Conservation (phyloP, 2,888 invertebrate species). For the Cheilosia grossa region DNA sequence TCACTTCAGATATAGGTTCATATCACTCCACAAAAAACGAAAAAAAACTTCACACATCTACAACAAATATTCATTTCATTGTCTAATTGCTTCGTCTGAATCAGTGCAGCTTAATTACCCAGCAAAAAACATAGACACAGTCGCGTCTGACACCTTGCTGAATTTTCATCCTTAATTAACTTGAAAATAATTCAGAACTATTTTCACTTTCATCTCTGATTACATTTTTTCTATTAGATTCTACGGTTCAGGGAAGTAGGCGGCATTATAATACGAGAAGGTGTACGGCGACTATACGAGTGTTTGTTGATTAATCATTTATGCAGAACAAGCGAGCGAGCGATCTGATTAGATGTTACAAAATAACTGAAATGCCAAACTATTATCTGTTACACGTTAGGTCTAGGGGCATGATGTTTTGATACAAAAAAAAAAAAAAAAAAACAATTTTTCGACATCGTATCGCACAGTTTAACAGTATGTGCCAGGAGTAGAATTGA, state of each 20-base stretch:
- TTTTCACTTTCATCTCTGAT: constrained; percentile 69
- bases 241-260: neutral
- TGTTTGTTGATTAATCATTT: constrained; percentile 47
- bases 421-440: neutral
- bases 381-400: constrained; percentile 28
- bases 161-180: constrained; percentile 38
- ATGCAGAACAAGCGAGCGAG: constrained; percentile 25
- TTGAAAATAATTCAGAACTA: constrained; percentile 36
- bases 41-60: neutral
- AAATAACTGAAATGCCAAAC: constrained; percentile 27
- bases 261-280: neutral
- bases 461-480: neutral
- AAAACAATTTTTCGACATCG: neutral
- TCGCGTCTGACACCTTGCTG: constrained; percentile 14
- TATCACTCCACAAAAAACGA: neutral
- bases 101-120: constrained; percentile 28
- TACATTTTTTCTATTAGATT: constrained; percentile 42
- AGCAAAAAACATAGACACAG: constrained; percentile 33
- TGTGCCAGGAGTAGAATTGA: neutral
- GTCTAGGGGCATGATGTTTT: neutral
- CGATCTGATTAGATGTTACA: constrained; percentile 58
- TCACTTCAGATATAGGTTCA: constrained; percentile 15
- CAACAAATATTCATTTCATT: neutral
- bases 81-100: constrained; percentile 6
- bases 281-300: constrained; percentile 11